Conservation (phyloP, 2,797 vertebrate genomes). For the Eleutherodactylus coqui region DNA sequence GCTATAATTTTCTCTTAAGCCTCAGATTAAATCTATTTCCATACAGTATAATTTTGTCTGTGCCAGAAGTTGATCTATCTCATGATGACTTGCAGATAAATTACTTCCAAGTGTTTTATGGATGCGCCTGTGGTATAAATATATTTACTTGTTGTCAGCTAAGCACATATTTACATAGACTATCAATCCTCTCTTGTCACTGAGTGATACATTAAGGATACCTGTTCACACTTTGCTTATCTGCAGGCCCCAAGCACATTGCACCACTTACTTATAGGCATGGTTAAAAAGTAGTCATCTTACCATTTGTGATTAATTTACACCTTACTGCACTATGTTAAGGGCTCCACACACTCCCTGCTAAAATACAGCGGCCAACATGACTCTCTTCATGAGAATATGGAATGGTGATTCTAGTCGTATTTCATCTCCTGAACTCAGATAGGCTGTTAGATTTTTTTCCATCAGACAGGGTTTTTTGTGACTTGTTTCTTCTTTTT, state of each 20-base stretch:
- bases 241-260: neutral
- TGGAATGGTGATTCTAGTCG: too few relatives aligned
- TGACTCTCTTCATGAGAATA: too few relatives aligned
- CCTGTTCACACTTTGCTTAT: neutral
- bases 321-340: too few relatives aligned
- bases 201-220: neutral
- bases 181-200: constrained; percentile 11
- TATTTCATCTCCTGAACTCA: too few relatives aligned
- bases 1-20: constrained; percentile 29
- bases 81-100: constrained; percentile 25
- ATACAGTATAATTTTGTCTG: constrained; percentile 21
- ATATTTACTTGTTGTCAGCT: constrained; percentile 22
- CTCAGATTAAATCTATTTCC: constrained; percentile 35
- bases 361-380: too few relatives aligned
- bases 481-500: too few relatives aligned
- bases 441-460: too few relatives aligned
- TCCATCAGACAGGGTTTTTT: too few relatives aligned
- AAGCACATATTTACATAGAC: constrained; percentile 38
- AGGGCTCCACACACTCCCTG: too few relatives aligned
- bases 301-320: neutral
- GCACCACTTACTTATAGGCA: neutral
- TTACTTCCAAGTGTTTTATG: constrained; percentile 24
- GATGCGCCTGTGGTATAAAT: constrained; percentile 37
- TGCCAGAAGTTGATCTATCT: constrained; percentile 22
- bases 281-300: neutral